phyloP scores from a whole-genome alignment of 2,888 invertebrate genomes.

The Clunio marinus region DNA sequence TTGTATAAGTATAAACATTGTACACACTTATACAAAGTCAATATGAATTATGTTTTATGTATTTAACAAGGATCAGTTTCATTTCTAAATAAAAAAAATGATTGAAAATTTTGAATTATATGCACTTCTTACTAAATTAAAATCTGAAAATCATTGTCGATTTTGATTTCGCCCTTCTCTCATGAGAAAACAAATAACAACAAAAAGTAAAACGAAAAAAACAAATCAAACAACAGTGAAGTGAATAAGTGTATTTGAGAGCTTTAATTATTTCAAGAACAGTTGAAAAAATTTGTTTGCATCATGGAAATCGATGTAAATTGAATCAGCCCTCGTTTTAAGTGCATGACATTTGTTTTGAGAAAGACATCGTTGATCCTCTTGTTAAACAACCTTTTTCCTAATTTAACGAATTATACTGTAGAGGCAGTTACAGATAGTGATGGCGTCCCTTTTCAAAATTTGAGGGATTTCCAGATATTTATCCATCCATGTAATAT shows the following conservation, averaged over 20 bases:
- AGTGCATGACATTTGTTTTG: constrained; percentile 9
- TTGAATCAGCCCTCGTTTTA: constrained; percentile 24
- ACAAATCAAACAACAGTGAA: not conserved
- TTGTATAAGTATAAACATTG: too few relatives aligned
- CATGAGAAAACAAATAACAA: too few relatives aligned
- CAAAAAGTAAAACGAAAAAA: not conserved
- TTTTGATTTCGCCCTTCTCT: too few relatives aligned
- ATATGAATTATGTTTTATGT: too few relatives aligned
- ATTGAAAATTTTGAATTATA: too few relatives aligned
- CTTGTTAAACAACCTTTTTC: not conserved
- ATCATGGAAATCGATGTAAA: not conserved
- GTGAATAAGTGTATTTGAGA: constrained; percentile 24
- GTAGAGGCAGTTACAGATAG: not conserved
- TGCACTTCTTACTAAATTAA: too few relatives aligned
- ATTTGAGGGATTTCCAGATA: constrained; percentile 26
- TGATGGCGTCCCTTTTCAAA: constrained; percentile 26
- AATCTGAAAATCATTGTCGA: too few relatives aligned
- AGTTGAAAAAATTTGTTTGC: not conserved
- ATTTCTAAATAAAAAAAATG: too few relatives aligned
- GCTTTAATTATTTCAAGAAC: constrained; percentile 32
- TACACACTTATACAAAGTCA: too few relatives aligned
- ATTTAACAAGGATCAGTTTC: too few relatives aligned
- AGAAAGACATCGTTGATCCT: not conserved
- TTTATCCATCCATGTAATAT: constrained; percentile 37
- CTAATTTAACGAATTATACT: constrained; percentile 5